These are phyloP conservation scores for Hypocryptadius cinnamomeus DNA, from an alignment of 2,113 vertebrate species.

Conservation along the genomic window DNA sequence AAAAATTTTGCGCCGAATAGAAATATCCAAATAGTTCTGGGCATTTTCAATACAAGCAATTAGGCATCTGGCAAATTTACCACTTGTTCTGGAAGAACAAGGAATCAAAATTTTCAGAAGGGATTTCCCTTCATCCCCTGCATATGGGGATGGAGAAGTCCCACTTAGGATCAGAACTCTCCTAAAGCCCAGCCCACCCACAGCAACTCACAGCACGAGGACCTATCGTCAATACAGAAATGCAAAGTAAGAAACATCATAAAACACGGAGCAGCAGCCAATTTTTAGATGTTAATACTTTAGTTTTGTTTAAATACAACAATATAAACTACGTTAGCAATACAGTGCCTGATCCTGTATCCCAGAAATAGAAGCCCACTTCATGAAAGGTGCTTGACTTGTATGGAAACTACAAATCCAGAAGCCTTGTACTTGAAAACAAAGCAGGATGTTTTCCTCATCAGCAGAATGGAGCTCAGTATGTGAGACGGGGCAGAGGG, in stretches of 20 bases:
- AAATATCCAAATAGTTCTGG: background rate
- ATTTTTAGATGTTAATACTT: constrained; percentile 52
- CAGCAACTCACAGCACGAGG: background rate
- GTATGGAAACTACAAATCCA: background rate
- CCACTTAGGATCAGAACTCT: background rate
- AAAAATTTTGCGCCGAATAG: background rate
- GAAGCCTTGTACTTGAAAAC: background rate
- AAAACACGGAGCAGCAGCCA: background rate
- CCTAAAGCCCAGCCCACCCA: background rate
- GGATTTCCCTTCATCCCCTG: background rate
- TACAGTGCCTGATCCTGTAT: background rate
- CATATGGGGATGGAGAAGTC: background rate
- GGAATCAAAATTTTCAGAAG: background rate
- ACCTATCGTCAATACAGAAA: background rate
- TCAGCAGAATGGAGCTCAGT: background rate
- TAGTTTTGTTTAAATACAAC: constrained; percentile 43
- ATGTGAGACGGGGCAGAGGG: background rate
- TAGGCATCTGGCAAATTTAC: background rate
- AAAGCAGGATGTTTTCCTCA: background rate
- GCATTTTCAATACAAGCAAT: background rate
- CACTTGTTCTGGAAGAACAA: background rate
- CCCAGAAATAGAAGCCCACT: constrained; percentile 5
- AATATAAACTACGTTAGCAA: constrained; percentile 10
- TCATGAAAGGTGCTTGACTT: background rate
- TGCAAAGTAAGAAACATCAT: background rate